Conservation (phyloP, 2,888 invertebrate genomes). For the Agrilus cyanescens region DNA sequence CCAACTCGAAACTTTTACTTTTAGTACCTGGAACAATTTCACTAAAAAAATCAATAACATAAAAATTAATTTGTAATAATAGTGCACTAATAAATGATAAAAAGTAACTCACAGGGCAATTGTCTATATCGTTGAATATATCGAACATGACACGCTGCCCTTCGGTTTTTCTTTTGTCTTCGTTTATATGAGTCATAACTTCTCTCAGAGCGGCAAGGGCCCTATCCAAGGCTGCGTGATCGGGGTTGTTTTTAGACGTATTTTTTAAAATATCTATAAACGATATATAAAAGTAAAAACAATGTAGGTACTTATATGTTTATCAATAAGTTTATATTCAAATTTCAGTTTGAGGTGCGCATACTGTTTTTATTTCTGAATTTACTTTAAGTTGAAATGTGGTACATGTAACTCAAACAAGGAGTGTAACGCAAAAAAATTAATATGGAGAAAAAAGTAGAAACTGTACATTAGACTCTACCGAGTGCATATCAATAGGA, state of each 20-base stretch:
- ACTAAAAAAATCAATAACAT: neutral
- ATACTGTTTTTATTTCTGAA: no score
- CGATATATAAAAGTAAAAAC: conserved; percentile 8
- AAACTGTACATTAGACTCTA: no score
- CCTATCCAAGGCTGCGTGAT: conserved; percentile 70
- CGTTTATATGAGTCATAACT: conserved; percentile 94
- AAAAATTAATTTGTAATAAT: neutral
- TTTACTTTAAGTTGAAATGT: no score
- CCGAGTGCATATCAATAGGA: no score
- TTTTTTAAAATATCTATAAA: conserved; percentile 80
- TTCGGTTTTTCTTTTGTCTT: conserved; percentile 94
- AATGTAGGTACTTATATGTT: no score
- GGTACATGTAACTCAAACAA: no score
- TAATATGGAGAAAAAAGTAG: no score
- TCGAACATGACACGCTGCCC: conserved; percentile 93
- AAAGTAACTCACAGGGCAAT: conserved; percentile 70
- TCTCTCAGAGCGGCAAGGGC: conserved; percentile 81
- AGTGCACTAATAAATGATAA: neutral
- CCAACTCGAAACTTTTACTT: no score
- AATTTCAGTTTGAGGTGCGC: no score
- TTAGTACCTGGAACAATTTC: no score
- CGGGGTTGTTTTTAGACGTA: conserved; percentile 79
- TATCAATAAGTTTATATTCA: no score
- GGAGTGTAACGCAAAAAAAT: no score
- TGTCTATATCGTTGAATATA: conserved; percentile 95